Conservation (phyloP, 2,888 invertebrate species). For the Troglohyphantes excavatus region DNA sequence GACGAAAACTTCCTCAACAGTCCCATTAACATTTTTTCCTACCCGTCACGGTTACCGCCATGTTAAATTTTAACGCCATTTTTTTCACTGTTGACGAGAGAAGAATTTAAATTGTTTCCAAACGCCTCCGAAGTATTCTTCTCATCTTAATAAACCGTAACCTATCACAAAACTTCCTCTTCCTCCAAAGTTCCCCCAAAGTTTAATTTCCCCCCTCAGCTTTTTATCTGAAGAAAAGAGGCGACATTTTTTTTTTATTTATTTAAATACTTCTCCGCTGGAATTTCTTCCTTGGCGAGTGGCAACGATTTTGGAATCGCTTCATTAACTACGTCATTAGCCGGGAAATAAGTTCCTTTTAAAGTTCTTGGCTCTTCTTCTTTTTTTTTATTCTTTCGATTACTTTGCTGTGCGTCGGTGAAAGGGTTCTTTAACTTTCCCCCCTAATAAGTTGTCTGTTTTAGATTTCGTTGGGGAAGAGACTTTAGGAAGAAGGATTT, state of each 20-base stretch:
- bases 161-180: conserved; percentile 49
- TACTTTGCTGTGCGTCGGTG: conserved; percentile 21
- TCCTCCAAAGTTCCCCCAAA: conserved; percentile 40
- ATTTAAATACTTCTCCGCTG: conserved; percentile 56
- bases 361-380: conserved; percentile 36
- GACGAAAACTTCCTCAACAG: background rate
- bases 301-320: conserved; percentile 70
- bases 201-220: conserved; percentile 57
- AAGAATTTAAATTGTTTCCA: conserved; percentile 66
- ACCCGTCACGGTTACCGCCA: conserved; percentile 10
- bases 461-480: conserved; percentile 21
- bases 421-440: conserved; percentile 49
- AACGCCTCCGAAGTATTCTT: conserved; percentile 45
- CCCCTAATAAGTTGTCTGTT: conserved; percentile 62
- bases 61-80: conserved; percentile 10
- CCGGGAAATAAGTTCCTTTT: conserved; percentile 65
- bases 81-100: conserved; percentile 41
- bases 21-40: conserved; percentile 28
- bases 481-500: conserved; percentile 33
- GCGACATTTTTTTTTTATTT: conserved; percentile 24
- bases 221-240: conserved; percentile 59
- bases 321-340: conserved; percentile 69
- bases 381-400: conserved; percentile 38
- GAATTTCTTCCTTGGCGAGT: conserved; percentile 51
- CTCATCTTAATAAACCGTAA: conserved; percentile 60